Percentiles rank a stretch among this genome's conserved stretches.
Conservation (phyloP, 1,140 invertebrate species). For the Matsumurasca onukii region DNA sequence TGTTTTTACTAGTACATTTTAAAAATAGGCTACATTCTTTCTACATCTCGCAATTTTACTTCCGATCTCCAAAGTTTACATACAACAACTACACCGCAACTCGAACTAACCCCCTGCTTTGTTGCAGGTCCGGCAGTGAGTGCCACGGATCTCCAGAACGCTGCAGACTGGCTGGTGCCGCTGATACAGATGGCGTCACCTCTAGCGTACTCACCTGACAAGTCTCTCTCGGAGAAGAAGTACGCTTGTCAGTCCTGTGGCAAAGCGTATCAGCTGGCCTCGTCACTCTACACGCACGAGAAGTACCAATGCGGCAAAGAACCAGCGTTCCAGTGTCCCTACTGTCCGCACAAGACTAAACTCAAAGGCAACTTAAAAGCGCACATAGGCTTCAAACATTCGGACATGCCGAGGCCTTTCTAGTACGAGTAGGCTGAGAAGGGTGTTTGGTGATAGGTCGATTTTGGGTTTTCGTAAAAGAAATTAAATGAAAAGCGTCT, state of each 20-base stretch:
- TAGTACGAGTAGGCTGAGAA: too few species aligned
- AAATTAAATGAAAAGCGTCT: too few species aligned
- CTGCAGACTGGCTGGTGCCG: conserved; percentile 17
- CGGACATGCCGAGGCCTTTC: conserved; percentile 30
- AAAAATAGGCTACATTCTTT: too few species aligned
- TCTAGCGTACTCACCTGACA: not conserved
- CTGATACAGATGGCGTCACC: conserved; percentile 22
- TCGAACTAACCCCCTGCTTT: too few species aligned
- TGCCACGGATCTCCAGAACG: conserved; percentile 4
- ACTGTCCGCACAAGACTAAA: conserved; percentile 57
- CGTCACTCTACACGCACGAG: conserved; percentile 34
- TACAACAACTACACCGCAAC: too few species aligned
- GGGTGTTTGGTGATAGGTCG: too few species aligned
- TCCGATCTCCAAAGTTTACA: too few species aligned
- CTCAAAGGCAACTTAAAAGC: conserved; percentile 56
- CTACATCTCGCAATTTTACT: too few species aligned
- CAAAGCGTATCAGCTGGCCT: conserved; percentile 25
- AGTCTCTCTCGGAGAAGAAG: conserved; percentile 9
- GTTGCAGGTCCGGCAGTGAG: conserved; percentile 7
- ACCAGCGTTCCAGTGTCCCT: conserved; percentile 57
- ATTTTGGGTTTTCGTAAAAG: too few species aligned
- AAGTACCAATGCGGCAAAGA: conserved; percentile 56
- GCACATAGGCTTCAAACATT: conserved; percentile 44
- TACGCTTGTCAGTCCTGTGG: conserved; percentile 23
- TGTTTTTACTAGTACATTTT: too few species aligned